phyloP scores from a whole-genome alignment of 2,888 invertebrate species.

The Augochlorella aurata region DNA sequence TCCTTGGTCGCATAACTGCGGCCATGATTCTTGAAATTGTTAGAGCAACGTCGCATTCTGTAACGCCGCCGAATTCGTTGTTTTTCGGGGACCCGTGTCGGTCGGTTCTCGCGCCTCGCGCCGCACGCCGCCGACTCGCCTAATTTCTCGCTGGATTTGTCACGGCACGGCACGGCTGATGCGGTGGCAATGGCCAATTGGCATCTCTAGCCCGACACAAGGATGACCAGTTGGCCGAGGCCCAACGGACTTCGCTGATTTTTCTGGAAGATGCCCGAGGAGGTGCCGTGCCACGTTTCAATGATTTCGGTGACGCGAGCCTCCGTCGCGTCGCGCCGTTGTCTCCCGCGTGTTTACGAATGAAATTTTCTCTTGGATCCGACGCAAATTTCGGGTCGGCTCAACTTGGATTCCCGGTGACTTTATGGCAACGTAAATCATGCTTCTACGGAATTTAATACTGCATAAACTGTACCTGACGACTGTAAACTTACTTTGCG shows the following conservation, averaged over 20 bases:
- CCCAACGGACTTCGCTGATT: constrained; percentile 28
- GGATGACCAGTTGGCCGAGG: constrained; percentile 37
- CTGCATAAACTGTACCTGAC: neutral
- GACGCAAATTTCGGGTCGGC: neutral
- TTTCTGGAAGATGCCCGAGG: neutral
- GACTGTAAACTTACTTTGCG: neutral
- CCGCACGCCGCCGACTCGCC: neutral
- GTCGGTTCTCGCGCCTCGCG: neutral
- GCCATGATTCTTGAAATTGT: constrained; percentile 37
- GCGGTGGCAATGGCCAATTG: constrained; percentile 48
- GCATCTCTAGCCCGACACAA: constrained; percentile 40
- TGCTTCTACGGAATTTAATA: neutral
- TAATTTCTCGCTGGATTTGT: constrained; percentile 33
- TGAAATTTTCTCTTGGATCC: neutral
- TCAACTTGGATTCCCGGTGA: neutral
- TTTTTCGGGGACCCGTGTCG: neutral
- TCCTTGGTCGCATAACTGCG: constrained; percentile 19
- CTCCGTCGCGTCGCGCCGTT: neutral
- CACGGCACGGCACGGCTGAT: neutral
- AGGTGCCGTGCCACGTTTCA: neutral
- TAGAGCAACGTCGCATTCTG: constrained; percentile 20
- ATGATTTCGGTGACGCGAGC: neutral
- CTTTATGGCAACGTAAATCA: neutral
- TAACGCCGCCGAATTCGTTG: neutral
- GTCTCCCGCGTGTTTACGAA: neutral